Conservation (phyloP, 2,888 invertebrate genomes). For the Lysandra bellargus region DNA sequence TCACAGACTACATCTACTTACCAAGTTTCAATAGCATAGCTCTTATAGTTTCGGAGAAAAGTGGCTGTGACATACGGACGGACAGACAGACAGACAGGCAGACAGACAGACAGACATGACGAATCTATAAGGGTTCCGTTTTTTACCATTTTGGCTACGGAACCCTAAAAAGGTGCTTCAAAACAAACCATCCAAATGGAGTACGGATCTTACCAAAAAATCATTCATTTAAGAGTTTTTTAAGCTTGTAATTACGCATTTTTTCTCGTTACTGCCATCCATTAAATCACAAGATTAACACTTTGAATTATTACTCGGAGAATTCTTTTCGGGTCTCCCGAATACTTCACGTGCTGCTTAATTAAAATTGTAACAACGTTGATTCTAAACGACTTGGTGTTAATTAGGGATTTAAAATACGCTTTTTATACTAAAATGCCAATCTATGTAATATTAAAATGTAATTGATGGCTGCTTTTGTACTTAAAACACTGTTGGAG, state of each 20-base stretch:
- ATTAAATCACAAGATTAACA: slow-evolving; percentile 58
- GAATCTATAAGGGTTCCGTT: too few relatives aligned
- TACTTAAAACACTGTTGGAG: neutral
- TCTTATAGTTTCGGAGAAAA: too few relatives aligned
- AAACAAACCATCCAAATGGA: neutral
- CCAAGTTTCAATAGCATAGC: too few relatives aligned
- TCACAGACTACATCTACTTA: too few relatives aligned
- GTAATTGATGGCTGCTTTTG: neutral
- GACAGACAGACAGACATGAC: too few relatives aligned
- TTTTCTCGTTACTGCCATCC: slow-evolving; percentile 57
- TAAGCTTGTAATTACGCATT: slow-evolving; percentile 61
- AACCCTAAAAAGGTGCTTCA: neutral
- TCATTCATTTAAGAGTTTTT: slow-evolving; percentile 37
- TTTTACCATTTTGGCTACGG: too few relatives aligned
- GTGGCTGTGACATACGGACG: too few relatives aligned
- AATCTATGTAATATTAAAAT: neutral
- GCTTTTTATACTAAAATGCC: neutral
- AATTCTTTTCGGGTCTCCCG: slow-evolving; percentile 15
- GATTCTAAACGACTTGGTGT: neutral
- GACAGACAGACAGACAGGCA: too few relatives aligned
- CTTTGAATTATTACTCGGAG: slow-evolving; percentile 53
- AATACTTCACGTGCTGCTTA: slow-evolving; percentile 7
- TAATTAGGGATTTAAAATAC: neutral
- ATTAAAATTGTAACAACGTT: slow-evolving; percentile 19
- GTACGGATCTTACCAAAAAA: slow-evolving; percentile 22